phyloP scores from a whole-genome alignment of 2,113 vertebrate species.

The Vicugna pacos region DNA sequence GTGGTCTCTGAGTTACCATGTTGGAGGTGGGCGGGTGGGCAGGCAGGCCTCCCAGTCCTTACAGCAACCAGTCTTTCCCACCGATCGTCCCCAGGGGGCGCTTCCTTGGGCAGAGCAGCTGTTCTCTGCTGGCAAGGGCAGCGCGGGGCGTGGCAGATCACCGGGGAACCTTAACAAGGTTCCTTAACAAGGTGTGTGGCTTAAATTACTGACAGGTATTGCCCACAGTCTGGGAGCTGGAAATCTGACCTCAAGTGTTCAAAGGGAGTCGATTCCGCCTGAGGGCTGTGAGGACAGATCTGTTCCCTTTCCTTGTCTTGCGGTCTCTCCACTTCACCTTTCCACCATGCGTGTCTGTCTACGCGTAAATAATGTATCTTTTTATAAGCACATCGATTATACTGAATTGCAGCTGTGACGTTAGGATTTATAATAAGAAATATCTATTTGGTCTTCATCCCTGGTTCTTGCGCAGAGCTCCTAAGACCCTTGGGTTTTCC shows the following conservation, averaged over 20 bases:
- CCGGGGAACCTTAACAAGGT: neutral
- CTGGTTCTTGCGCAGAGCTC: neutral
- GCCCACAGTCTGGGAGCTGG: neutral
- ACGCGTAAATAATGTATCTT: neutral
- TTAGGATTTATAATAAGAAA: neutral
- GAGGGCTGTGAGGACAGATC: too few relatives aligned
- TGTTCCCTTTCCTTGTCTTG: too few relatives aligned
- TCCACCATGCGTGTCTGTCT: too few relatives aligned
- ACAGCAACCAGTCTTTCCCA: rapidly evolving
- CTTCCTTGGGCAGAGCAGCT: neutral
- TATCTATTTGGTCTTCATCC: neutral
- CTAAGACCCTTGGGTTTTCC: neutral
- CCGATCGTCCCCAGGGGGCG: rapidly evolving
- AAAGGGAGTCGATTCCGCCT: neutral
- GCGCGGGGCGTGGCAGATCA: rapidly evolving
- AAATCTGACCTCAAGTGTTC: neutral
- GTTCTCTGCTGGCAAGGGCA: neutral
- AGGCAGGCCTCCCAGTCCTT: too few relatives aligned
- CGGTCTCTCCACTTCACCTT: neutral
- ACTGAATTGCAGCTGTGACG: neutral
- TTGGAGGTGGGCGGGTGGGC: too few relatives aligned
- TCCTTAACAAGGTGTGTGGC: rapidly evolving
- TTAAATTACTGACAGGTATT: neutral
- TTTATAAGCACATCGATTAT: neutral
- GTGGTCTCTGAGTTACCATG: too few relatives aligned